These are phyloP conservation scores for Microtus ochrogaster DNA, from an alignment of 2,113 vertebrate genomes.

Conservation along the genomic window DNA sequence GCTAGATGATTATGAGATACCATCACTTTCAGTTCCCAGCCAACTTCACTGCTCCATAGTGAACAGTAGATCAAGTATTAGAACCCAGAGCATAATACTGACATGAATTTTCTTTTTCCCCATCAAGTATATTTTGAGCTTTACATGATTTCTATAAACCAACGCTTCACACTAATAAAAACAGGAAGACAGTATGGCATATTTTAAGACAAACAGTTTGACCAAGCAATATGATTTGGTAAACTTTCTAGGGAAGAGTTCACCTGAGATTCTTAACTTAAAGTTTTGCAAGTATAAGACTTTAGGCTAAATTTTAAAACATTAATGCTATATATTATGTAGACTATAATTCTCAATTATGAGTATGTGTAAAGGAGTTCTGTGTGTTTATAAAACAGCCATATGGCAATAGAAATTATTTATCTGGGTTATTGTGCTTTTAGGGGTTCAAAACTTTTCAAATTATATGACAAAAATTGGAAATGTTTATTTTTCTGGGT, in stretches of 20 bases:
- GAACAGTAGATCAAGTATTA: conserved; percentile 44
- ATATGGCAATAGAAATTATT: conserved; percentile 27
- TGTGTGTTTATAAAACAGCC: conserved; percentile 24
- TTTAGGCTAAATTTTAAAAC: conserved; percentile 24
- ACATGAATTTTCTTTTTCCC: not conserved
- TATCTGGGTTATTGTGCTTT: conserved; percentile 27
- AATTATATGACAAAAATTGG: not conserved
- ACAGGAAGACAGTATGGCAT: not conserved
- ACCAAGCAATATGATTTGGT: conserved; percentile 47
- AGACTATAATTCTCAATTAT: conserved; percentile 19
- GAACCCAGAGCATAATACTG: conserved; percentile 42
- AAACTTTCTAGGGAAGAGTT: conserved; percentile 20
- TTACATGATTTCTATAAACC: conserved; percentile 47
- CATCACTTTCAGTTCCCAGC: conserved; percentile 66
- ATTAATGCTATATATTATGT: conserved; percentile 1
- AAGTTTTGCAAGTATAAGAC: conserved; percentile 41
- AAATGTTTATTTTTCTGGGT: conserved; percentile 11
- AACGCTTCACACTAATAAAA: conserved; percentile 53
- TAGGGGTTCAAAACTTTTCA: conserved; percentile 48
- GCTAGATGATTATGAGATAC: conserved; percentile 63
- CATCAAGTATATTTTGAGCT: conserved; percentile 23
- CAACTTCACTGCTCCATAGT: conserved; percentile 48
- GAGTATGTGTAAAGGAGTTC: not conserved
- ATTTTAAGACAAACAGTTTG: conserved; percentile 49
- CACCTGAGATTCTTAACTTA: conserved; percentile 22